phyloP scores from a whole-genome alignment of 2,888 invertebrate genomes.

The Cremastobaeus sp. region DNA sequence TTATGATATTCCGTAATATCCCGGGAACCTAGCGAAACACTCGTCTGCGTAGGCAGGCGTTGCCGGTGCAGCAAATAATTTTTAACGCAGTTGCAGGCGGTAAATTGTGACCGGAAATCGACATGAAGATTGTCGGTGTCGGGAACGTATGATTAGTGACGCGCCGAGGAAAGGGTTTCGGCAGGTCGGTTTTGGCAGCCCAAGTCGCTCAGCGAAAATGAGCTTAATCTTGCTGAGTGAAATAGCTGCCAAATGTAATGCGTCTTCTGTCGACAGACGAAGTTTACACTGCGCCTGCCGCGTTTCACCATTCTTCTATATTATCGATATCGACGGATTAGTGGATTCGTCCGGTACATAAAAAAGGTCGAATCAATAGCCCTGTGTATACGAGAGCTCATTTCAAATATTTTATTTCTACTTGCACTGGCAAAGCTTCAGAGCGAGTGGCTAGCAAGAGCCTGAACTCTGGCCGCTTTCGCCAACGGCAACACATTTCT shows the following conservation, averaged over 20 bases:
- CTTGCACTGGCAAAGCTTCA: constrained; percentile 71
- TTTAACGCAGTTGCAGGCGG: too few relatives aligned
- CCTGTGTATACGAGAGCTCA: constrained; percentile 61
- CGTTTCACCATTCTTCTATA: constrained; percentile 43
- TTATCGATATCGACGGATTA: constrained; percentile 71
- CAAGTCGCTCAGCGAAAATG: constrained; percentile 76
- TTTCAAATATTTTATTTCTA: constrained; percentile 76
- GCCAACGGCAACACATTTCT: constrained; percentile 56
- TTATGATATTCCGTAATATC: too few relatives aligned
- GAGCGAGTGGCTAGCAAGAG: constrained; percentile 48
- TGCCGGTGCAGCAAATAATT: too few relatives aligned
- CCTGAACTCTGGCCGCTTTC: constrained; percentile 59
- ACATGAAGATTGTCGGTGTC: not conserved
- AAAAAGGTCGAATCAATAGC: constrained; percentile 47
- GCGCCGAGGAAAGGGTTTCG: too few relatives aligned
- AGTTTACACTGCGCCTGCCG: constrained; percentile 40
- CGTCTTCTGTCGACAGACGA: constrained; percentile 53
- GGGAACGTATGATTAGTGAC: constrained; percentile 13
- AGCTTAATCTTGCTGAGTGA: constrained; percentile 75
- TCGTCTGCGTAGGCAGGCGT: too few relatives aligned
- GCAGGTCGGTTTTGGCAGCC: constrained; percentile 74
- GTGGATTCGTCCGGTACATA: constrained; percentile 60
- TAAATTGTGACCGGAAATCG: too few relatives aligned
- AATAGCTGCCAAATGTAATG: constrained; percentile 64
- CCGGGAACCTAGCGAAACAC: too few relatives aligned